Conservation (phyloP, 2,113 vertebrate species). For the Eptesicus fuscus region DNA sequence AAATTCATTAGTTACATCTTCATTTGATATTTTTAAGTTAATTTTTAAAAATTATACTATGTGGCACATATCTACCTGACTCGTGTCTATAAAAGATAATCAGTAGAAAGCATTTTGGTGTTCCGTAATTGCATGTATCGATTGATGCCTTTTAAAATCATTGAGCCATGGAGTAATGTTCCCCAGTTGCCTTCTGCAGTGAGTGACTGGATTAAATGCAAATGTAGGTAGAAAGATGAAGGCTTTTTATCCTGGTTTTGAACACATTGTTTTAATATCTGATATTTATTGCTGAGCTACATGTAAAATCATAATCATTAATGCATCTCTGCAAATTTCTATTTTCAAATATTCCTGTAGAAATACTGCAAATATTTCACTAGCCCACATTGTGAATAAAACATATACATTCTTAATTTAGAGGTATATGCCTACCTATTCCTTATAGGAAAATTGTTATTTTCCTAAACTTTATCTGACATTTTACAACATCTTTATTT, state of each 20-base stretch:
- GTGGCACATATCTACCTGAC: constrained; percentile 46
- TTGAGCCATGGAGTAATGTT: constrained; percentile 63
- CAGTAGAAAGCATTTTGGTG: constrained; percentile 74
- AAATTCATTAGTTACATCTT: constrained; percentile 1
- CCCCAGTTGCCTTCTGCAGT: constrained; percentile 51
- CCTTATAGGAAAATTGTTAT: background rate
- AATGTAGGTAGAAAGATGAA: constrained; percentile 35
- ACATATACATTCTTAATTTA: background rate
- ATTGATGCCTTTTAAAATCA: constrained; percentile 74
- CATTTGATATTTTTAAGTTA: constrained; percentile 30
- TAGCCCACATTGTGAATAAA: background rate
- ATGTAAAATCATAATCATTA: background rate
- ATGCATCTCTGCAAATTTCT: background rate
- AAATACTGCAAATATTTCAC: background rate
- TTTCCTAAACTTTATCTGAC: background rate
- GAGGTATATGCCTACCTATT: background rate
- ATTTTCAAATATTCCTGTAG: background rate
- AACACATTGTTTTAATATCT: background rate
- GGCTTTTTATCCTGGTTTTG: background rate
- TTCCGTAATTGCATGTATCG: constrained; percentile 75
- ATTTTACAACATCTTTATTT: background rate
- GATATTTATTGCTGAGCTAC: background rate
- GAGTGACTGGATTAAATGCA: constrained; percentile 59
- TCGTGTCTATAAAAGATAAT: constrained; percentile 68
- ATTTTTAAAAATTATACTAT: constrained; percentile 51